Conservation (phyloP, 2,888 invertebrate species). For the Dioctria linearis region DNA sequence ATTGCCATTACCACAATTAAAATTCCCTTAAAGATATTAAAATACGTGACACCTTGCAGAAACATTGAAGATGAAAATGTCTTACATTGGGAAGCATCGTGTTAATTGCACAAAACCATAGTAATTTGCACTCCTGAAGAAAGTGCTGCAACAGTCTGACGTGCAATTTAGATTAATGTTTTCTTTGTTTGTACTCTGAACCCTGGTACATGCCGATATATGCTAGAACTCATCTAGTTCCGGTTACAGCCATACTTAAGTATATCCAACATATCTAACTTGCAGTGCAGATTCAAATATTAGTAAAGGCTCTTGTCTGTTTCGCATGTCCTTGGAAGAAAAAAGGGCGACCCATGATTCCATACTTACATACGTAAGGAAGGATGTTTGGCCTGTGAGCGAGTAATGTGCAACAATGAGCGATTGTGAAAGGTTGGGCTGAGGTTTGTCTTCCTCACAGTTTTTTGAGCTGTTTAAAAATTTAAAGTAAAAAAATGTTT, state of each 20-base stretch:
- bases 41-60: too few species aligned
- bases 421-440: too few species aligned
- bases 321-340: neutral
- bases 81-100: too few species aligned
- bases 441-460: too few species aligned
- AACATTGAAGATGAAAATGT: too few species aligned
- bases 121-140: neutral
- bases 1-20: too few species aligned
- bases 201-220: neutral
- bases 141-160: conserved; percentile 13
- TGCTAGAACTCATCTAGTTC: neutral
- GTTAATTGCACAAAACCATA: neutral
- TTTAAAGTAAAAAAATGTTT: conserved; percentile 5
- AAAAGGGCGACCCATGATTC: neutral
- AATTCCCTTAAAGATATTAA: too few species aligned
- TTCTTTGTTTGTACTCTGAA: neutral
- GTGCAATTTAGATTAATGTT: conserved; percentile 8
- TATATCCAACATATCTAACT: too few species aligned
- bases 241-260: neutral
- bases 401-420: too few species aligned
- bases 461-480: neutral
- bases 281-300: too few species aligned
- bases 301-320: neutral
- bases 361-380: too few species aligned
- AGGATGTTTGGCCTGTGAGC: too few species aligned